Evolutionary conservation across 1,140 invertebrate species (phyloP), one percentile per base, ranked within the genome.

Genomic region (Papilio polytes): DNA sequence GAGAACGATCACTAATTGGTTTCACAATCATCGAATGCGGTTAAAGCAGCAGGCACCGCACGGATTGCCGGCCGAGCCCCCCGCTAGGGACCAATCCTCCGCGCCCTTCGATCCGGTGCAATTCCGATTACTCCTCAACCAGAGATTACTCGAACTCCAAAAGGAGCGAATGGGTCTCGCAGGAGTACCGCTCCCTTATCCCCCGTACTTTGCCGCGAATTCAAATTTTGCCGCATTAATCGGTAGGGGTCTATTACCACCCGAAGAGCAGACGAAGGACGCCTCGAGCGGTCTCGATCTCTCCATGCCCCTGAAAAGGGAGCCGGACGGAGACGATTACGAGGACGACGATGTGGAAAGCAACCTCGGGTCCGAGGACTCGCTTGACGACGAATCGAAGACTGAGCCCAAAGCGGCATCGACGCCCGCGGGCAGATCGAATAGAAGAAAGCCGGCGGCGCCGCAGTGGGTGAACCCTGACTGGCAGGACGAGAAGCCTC

Each of bases 1-100:
- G 13, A 96, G 99, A 84, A 99, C 99, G 56, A 99, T 99, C 81
- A 99, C 98, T 20, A 99, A 99, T 92, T 99, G 99, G 99, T 99
- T 99, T 96, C 99, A 99, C 95, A 99, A 99, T 93, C 99, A 99
- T 95, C 97, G 99, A 80, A 99, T 99, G 98, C 96, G 99, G 78
- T 96, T 99, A 88, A 99, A 99, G 94, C 98, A 99, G 90, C 96
- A 97, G 85, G 97, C 97, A 59, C 97, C 97, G 0, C 97, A 98
- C 81, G 97, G 97, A 0, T 96, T 97, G 31, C 96, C 96, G 1
- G 96, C 96, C 7, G 96, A 97, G 41, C 96, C 97, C 18, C 97
- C 97, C 0, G 96, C 97, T 46, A 95, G 97, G 56, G 97, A 97
- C 80, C 97, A 97, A 83, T 95, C 95, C 66, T 92, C 96, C 15